Evolutionary conservation across 1,140 invertebrate species (phyloP).

Genomic region (Heliconius hermathena): DNA sequence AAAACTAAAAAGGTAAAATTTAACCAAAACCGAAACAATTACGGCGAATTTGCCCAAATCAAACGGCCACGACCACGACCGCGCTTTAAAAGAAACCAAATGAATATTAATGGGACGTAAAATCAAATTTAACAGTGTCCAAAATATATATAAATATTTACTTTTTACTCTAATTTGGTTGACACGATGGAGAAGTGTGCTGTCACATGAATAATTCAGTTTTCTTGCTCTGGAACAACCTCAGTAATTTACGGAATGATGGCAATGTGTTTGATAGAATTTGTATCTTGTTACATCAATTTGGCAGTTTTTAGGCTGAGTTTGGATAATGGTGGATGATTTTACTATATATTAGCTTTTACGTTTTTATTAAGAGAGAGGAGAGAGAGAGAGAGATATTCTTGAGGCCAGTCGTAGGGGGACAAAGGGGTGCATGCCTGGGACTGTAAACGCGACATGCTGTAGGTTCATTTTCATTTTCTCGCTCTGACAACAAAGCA

Average conservation of each 20-base stretch:
- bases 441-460: no score
- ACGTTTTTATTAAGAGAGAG: no score
- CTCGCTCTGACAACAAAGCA: no score
- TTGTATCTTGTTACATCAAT: neutral
- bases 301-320: no score
- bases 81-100: neutral
- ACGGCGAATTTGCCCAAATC: neutral
- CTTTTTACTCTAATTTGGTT: neutral
- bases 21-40: neutral
- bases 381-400: no score
- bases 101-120: neutral
- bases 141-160: conserved; percentile 7
- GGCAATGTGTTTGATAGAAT: neutral
- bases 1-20: neutral
- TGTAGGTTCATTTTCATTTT: no score
- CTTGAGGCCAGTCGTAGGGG: no score
- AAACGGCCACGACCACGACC: neutral
- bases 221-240: neutral
- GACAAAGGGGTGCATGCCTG: no score
- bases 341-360: no score
- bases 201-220: neutral
- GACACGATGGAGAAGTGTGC: neutral
- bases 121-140: conserved; percentile 11
- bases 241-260: neutral
- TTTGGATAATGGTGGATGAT: no score